phyloP scores from a whole-genome alignment of 1,140 invertebrate species.

The Drosophila watanabei region DNA sequence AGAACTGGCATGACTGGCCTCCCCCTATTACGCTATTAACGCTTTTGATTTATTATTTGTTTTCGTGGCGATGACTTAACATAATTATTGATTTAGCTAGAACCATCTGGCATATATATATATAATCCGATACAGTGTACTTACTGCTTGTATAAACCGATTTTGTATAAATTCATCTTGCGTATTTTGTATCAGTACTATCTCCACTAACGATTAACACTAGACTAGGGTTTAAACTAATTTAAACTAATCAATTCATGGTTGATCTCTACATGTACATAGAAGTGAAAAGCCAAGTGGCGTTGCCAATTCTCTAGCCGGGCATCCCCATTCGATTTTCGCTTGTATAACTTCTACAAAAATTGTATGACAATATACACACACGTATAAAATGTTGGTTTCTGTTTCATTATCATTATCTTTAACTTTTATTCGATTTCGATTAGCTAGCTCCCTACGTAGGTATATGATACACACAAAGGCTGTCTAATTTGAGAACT shows the following conservation, averaged over 20 bases:
- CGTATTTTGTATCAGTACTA: constrained; percentile 81
- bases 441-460: constrained; percentile 41
- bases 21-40: constrained; percentile 13
- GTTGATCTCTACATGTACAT: constrained; percentile 23
- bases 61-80: constrained; percentile 46
- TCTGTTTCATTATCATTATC: neutral
- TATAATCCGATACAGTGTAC: constrained; percentile 14
- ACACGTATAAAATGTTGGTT: constrained; percentile 67
- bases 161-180: constrained; percentile 78
- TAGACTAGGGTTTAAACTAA: constrained; percentile 56
- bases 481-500: constrained; percentile 39
- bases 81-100: constrained; percentile 56
- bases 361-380: constrained; percentile 76
- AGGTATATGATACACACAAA: constrained; percentile 44
- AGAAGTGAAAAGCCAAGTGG: constrained; percentile 42
- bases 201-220: constrained; percentile 74
- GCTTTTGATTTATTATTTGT: constrained; percentile 36
- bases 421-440: neutral
- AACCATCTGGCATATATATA: constrained; percentile 21
- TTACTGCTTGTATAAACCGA: constrained; percentile 68
- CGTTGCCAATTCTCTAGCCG: constrained; percentile 17
- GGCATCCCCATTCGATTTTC: constrained; percentile 23
- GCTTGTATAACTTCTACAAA: constrained; percentile 73
- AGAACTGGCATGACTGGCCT: constrained; percentile 7
- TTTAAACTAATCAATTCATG: constrained; percentile 59